Conservation (phyloP, 2,113 vertebrate genomes). For the Oreochromis niloticus region DNA sequence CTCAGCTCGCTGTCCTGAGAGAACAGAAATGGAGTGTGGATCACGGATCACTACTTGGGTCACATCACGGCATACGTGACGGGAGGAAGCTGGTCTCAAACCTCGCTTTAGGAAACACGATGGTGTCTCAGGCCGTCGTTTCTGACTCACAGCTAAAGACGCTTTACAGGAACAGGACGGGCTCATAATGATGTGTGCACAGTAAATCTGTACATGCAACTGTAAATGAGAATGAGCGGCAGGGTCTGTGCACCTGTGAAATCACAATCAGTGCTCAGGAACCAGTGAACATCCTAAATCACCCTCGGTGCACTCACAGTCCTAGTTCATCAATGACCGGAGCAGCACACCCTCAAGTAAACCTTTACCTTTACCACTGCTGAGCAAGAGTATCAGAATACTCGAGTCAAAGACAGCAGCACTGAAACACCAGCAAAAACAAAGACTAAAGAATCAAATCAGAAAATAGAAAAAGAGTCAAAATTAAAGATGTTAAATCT, state of each 20-base stretch:
- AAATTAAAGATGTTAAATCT: neutral
- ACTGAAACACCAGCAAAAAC: neutral
- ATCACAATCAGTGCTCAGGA: neutral
- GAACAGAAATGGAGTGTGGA: neutral
- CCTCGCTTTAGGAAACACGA: neutral
- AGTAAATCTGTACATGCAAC: neutral
- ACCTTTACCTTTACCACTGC: neutral
- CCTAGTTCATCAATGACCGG: neutral
- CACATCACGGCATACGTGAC: neutral
- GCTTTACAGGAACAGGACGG: neutral
- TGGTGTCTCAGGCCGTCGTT: neutral
- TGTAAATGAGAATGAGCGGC: neutral
- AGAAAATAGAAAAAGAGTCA: neutral
- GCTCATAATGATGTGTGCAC: neutral
- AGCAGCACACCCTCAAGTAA: neutral
- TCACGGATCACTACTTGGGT: neutral
- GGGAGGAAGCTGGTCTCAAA: neutral
- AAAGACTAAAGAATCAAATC: neutral
- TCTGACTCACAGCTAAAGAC: neutral
- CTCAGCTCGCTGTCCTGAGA: neutral
- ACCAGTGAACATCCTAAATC: neutral
- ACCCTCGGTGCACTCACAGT: neutral
- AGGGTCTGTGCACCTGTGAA: neutral
- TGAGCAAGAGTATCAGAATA: neutral
- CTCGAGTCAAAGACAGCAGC: neutral